Base-by-base conservation (phyloP, 2,888 invertebrate species). In the Quadriops clusia region DNA sequence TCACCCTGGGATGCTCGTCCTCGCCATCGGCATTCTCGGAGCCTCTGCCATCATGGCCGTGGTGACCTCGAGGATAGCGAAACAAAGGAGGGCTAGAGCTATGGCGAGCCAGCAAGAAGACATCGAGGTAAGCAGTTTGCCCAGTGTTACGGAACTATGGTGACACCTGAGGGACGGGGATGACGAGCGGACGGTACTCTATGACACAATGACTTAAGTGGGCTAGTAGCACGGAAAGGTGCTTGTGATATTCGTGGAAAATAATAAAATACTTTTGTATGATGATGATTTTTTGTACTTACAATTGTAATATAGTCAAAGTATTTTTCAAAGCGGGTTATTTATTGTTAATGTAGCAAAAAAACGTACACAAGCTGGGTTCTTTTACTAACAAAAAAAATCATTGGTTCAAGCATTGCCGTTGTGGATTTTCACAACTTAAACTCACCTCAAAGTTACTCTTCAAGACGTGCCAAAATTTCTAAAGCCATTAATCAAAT, bases 101-200 rank as follows among this genome's bases (percentile, higher is more conserved):
- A 21, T 30, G 1, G 24, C 33, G 17, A 33, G 57, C 24, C 45
- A 42, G 14, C 44, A 49, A 29, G 63, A 66, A 36, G 62, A 65
- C 45, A 65, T 77, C 63, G 77, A 77, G 56, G 75, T 76, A 54
- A 62, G 60, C 45, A 63, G 62, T 40, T 46, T 68, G 41, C 63
- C 65, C 18, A 72, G 74, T 33, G 72, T 76, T 28, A 68, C 73
- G 25, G 77, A 78, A 47, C 64, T 77, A 37, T 78, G 78, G 78
- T 77, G 77, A 78, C 74, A 71, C 53, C 56, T 70, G 53, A 64
- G 68, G 46, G 66, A 44, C 36, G 65, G 64, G 35, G 54, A 65
- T 48, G 70, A 70, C 22, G 60, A 70, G 63, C 61, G 68, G 63
- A 61, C 46, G 28, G 37, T 37, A 30, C 43, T 41, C 30, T 41